Base-by-base conservation (phyloP, 2,888 invertebrate genomes). In the Neoascia interrupta region DNA sequence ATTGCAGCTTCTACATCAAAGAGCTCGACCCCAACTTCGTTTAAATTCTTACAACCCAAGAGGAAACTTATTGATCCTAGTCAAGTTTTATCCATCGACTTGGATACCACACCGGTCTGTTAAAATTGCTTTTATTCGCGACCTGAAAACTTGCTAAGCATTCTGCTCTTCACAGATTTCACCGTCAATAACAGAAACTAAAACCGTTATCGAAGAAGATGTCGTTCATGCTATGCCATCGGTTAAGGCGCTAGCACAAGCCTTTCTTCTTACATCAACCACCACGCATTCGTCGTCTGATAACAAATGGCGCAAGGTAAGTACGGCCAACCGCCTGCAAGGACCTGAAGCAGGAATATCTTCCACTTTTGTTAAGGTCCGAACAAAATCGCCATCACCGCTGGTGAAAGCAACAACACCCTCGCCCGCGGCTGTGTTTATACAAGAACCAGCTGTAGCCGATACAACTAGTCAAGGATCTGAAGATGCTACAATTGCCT, bases 201-300 rank as follows among this genome's bases (percentile, higher is more conserved):
- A 87, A 60, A 81, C 84, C 1, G 86, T 86, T 4, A 87, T 88
- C 26, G 88, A 90, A 51, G 87, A 89, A 49, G 88, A 92, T 45
- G 90, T 92, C 74, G 85, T 82, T 2, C 83, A 85, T 19, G 87
- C 91, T 26, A 86, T 94, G 87, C 94, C 94, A 13, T 94, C 93
- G 80, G 94, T 94, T 0, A 93, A 92, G 85, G 92, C 92, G 82
- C 88, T 94, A 82, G 93, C 93, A 0, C 91, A 92, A 85, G 92
- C 91, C 81, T 93, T 93, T 81, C 90, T 91, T 31, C 90, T 90
- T 87, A 84, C 90, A 86, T 85, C 84, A 10, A 85, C 84, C 85
- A 21, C 16, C 26, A 83, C 87, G 84, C 84, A 90, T 13, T 72
- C 86, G 74, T 5, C 84, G 82, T 45, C 83, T 81, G 43, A 82